Evolutionary conservation across 1,140 invertebrate species (phyloP).

Genomic region (Microplitis mediator): DNA sequence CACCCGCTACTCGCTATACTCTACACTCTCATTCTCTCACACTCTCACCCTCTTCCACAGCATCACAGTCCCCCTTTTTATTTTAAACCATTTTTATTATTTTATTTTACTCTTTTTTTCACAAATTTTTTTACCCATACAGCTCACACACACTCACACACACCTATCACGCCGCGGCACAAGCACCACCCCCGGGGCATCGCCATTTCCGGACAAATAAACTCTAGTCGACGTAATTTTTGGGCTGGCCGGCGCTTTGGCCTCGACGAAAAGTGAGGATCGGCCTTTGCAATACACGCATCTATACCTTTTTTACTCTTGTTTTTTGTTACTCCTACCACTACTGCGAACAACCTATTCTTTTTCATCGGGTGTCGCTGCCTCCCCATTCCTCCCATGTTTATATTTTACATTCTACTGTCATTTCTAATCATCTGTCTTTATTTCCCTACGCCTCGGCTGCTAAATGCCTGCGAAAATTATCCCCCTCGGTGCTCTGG

Average conservation of each 20-base stretch:
- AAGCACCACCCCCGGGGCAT: slow-evolving; percentile 57
- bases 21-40: slow-evolving; percentile 14
- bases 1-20: slow-evolving; percentile 19
- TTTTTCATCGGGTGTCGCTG: no score
- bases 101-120: background rate
- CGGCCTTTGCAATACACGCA: slow-evolving; percentile 31
- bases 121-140: slow-evolving; percentile 8
- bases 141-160: slow-evolving; percentile 28
- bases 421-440: no score
- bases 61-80: slow-evolving; percentile 24
- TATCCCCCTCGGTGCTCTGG: background rate
- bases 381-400: no score
- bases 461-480: background rate
- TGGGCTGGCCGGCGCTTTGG: slow-evolving; percentile 50
- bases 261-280: slow-evolving; percentile 58
- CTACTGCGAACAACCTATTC: background rate
- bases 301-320: slow-evolving; percentile 38
- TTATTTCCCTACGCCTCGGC: no score
- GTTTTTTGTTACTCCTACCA: background rate
- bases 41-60: slow-evolving; percentile 30
- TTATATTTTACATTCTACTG: no score
- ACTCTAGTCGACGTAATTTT: slow-evolving; percentile 64
- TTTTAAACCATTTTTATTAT: no score
- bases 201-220: slow-evolving; percentile 64
- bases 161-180: slow-evolving; percentile 53